phyloP scores from a whole-genome alignment of 2,888 invertebrate genomes.

The Polia nebulosa region DNA sequence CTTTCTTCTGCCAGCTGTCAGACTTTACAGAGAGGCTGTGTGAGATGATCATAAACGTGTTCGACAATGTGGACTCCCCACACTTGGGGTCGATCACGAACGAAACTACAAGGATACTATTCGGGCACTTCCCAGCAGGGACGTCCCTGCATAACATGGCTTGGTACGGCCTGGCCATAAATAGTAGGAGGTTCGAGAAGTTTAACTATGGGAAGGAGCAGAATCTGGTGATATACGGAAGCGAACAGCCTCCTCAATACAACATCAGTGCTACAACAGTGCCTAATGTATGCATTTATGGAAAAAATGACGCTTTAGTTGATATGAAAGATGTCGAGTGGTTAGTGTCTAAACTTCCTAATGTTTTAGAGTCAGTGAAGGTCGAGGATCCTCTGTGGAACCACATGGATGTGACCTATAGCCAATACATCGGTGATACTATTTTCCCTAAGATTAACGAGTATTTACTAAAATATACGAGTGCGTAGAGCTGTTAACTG shows the following conservation, averaged over 20 bases:
- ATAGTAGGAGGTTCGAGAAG: constrained; percentile 73
- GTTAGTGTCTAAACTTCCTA: constrained; percentile 89
- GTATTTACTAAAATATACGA: constrained; percentile 68
- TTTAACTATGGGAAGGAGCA: constrained; percentile 77
- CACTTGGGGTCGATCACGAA: constrained; percentile 78
- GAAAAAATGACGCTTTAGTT: constrained; percentile 90
- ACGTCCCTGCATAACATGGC: constrained; percentile 74
- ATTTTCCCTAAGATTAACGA: constrained; percentile 86
- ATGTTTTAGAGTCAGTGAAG: constrained; percentile 88
- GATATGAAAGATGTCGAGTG: constrained; percentile 90
- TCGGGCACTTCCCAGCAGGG: constrained; percentile 77
- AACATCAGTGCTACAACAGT: constrained; percentile 72
- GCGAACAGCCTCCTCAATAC: constrained; percentile 75
- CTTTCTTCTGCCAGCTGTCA: constrained; percentile 76
- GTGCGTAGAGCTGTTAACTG: constrained; percentile 20
- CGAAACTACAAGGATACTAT: constrained; percentile 71
- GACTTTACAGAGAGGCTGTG: constrained; percentile 72
- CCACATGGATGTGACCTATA: constrained; percentile 76
- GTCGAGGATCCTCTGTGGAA: constrained; percentile 88
- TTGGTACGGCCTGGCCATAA: constrained; percentile 79
- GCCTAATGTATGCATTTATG: constrained; percentile 79
- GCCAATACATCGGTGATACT: constrained; percentile 63
- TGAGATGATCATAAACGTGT: constrained; percentile 58
- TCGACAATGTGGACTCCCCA: constrained; percentile 70
- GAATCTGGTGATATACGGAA: constrained; percentile 77